A percentile compares a stretch with the other conserved stretches of the same genome.
These are phyloP conservation scores for Mesorhabditis sp. DNA, from an alignment of 2,888 invertebrate species.

Conservation along the genomic window DNA sequence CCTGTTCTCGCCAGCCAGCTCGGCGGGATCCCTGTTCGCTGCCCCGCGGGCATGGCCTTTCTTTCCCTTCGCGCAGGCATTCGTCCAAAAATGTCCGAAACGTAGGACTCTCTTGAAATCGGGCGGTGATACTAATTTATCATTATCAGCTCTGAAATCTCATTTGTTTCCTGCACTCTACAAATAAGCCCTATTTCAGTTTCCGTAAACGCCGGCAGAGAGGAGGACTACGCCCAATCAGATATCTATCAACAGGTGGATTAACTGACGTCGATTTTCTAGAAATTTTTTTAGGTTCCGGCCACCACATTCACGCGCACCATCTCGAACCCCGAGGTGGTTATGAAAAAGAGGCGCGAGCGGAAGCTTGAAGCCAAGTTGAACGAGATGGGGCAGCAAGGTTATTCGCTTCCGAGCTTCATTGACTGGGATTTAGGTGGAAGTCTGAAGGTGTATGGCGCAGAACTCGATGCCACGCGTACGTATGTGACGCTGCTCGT, in stretches of 20 bases:
- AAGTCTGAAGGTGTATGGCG: conserved; percentile 79
- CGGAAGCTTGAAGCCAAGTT: conserved; percentile 93
- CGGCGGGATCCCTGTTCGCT: too few relatives aligned
- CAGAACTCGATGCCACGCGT: conserved; percentile 81
- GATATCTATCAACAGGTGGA: conserved; percentile 18
- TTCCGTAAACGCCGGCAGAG: conserved; percentile 35
- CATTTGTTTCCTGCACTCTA: background rate
- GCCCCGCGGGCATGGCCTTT: too few relatives aligned
- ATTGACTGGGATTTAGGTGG: conserved; percentile 59
- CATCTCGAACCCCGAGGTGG: conserved; percentile 98
- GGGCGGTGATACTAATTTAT: too few relatives aligned
- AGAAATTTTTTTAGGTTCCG: conserved; percentile 67
- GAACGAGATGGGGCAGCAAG: conserved; percentile 63
- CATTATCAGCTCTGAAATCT: too few relatives aligned
- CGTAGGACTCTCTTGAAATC: too few relatives aligned
- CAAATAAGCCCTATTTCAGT: conserved; percentile 21
- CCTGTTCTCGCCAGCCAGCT: too few relatives aligned
- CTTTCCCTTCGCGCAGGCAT: too few relatives aligned
- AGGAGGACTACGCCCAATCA: conserved; percentile 18
- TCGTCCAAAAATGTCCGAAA: too few relatives aligned
- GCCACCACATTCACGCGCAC: conserved; percentile 95
- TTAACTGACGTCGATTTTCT: background rate
- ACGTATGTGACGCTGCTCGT: conserved; percentile 95
- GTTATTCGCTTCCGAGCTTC: background rate
- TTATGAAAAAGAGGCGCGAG: conserved; percentile 91